Conservation (phyloP, 2,113 vertebrate genomes). For the Diadophis punctatus region DNA sequence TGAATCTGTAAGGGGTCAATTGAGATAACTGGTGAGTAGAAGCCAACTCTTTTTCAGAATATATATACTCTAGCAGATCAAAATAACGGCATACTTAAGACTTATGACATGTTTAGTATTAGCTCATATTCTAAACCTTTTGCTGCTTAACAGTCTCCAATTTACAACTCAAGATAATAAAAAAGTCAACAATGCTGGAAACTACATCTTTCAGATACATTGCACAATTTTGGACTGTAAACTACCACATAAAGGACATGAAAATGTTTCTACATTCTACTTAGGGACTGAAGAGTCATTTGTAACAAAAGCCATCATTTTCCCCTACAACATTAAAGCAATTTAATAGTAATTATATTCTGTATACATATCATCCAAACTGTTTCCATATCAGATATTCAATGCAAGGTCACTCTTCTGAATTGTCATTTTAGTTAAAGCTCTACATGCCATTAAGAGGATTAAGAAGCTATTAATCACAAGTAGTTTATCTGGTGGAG, state of each 20-base stretch:
- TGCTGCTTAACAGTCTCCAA: not conserved
- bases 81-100: not conserved
- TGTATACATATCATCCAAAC: not conserved
- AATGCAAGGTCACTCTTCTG: not conserved
- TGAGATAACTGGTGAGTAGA: not conserved
- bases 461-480: not conserved
- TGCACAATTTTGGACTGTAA: constrained; percentile 33
- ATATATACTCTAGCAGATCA: not conserved
- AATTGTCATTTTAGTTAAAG: not conserved
- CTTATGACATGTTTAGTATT: constrained; percentile 13
- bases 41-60: constrained; percentile 13
- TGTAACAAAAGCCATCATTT: not conserved
- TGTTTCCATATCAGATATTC: not conserved
- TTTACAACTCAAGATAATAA: constrained; percentile 19
- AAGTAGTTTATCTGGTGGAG: not conserved
- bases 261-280: not conserved
- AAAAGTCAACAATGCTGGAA: constrained; percentile 1
- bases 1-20: not conserved
- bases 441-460: not conserved
- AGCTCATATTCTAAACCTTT: constrained; percentile 20
- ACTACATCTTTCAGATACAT: constrained; percentile 27
- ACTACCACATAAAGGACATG: not conserved
- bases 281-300: not conserved
- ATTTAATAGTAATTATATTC: not conserved
- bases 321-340: not conserved